Conservation (phyloP, 2,888 invertebrate species). For the Lepeophtheirus nordmannii region DNA sequence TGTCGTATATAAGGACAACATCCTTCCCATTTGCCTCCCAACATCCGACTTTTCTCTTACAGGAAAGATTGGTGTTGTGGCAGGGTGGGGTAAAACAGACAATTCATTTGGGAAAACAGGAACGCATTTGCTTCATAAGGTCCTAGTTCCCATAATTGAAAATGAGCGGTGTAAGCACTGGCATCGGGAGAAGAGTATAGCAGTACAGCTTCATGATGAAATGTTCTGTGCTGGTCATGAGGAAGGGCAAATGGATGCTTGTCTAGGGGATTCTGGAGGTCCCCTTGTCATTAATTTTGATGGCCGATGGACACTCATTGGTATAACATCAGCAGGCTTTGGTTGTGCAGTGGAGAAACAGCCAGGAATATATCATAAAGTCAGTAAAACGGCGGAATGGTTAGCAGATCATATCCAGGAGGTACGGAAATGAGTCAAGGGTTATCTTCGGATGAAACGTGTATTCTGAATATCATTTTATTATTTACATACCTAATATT, state of each 20-base stretch:
- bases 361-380: constrained; percentile 63
- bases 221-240: constrained; percentile 74
- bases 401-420: constrained; percentile 29
- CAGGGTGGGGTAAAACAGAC: constrained; percentile 71
- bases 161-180: constrained; percentile 57
- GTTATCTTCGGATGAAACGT: background rate
- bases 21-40: constrained; percentile 63
- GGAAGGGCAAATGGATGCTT: constrained; percentile 65
- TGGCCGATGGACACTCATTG: constrained; percentile 57
- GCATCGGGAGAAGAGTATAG: constrained; percentile 64
- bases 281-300: constrained; percentile 49
- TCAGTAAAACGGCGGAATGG: constrained; percentile 36
- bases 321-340: constrained; percentile 70
- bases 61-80: constrained; percentile 49
- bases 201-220: constrained; percentile 54
- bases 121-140: constrained; percentile 61
- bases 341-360: constrained; percentile 71
- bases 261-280: constrained; percentile 65
- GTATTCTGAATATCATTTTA: background rate
- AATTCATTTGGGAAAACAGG: constrained; percentile 48
- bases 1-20: constrained; percentile 48
- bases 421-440: background rate
- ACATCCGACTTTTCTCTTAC: constrained; percentile 32
- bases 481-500: too few species aligned
- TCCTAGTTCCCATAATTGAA: constrained; percentile 63